Evolutionary conservation across 2,113 vertebrate species (phyloP).

Genomic region (Rhabdomys dilectus): DNA sequence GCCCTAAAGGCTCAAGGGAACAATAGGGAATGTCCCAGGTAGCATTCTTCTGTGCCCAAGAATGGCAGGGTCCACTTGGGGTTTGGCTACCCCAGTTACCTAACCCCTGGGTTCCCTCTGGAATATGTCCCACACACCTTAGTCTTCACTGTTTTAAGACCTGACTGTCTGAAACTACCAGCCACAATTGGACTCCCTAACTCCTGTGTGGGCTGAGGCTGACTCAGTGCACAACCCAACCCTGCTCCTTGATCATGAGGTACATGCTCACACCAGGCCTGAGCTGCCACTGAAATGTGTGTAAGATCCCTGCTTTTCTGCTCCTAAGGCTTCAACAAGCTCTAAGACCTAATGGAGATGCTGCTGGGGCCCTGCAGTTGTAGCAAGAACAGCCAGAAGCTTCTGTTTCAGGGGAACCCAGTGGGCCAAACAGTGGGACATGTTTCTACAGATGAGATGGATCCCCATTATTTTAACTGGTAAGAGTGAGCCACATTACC

Average conservation of each 20-base stretch:
- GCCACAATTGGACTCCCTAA: neutral
- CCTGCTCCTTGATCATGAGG: neutral
- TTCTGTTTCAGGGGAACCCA: neutral
- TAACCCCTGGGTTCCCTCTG: too few species aligned
- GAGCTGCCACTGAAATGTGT: neutral
- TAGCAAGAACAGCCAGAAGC: too few species aligned
- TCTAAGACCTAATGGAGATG: neutral
- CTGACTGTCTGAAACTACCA: too few species aligned
- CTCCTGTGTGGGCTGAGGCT: neutral
- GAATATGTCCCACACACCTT: too few species aligned
- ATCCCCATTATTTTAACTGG: neutral
- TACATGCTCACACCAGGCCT: fast-evolving
- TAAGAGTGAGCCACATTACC: neutral
- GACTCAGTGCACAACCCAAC: fast-evolving
- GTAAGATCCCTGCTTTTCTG: neutral
- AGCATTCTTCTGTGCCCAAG: neutral
- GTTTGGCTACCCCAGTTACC: neutral
- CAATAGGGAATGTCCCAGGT: neutral
- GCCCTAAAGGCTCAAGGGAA: neutral
- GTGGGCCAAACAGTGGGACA: too few species aligned
- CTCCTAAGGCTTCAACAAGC: neutral
- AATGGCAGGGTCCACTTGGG: neutral
- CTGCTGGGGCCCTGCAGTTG: neutral
- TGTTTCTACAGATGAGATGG: neutral
- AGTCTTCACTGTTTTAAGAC: neutral